These are phyloP conservation scores for Danionella cerebrum DNA, from an alignment of 2,113 vertebrate genomes.

Conservation along the genomic window DNA sequence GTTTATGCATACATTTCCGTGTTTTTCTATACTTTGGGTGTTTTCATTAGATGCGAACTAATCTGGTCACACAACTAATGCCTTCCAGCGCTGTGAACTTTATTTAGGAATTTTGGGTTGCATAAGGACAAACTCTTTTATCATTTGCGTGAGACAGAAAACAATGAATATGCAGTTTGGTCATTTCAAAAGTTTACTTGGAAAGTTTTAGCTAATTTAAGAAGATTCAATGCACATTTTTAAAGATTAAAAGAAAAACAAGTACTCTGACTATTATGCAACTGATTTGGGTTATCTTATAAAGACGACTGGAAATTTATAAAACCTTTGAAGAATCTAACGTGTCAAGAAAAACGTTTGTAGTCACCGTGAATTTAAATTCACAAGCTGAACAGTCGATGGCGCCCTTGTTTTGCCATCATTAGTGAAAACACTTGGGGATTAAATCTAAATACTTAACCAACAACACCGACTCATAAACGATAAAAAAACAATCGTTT, in stretches of 20 bases:
- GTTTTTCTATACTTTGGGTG: neutral
- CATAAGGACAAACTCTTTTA: neutral
- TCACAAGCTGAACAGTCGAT: neutral
- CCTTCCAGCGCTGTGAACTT: neutral
- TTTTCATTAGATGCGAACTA: neutral
- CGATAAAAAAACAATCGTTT: no score
- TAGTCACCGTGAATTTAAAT: neutral
- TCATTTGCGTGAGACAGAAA: neutral
- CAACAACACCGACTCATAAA: no score
- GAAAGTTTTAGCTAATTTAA: neutral
- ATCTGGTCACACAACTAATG: neutral
- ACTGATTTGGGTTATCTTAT: no score
- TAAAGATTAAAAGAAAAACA: no score
- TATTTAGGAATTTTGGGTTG: neutral
- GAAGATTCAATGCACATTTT: neutral
- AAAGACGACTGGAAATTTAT: no score
- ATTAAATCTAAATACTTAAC: no score
- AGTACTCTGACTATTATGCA: no score
- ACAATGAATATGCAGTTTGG: neutral
- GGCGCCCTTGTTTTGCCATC: neutral
- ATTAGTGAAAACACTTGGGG: no score
- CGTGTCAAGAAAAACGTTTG: no score
- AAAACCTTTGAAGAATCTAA: no score
- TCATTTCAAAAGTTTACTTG: neutral
- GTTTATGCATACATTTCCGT: slow-evolving; percentile 17